These are phyloP conservation scores for Papilio demoleus DNA, from an alignment of 2,888 invertebrate species.

Conservation along the genomic window DNA sequence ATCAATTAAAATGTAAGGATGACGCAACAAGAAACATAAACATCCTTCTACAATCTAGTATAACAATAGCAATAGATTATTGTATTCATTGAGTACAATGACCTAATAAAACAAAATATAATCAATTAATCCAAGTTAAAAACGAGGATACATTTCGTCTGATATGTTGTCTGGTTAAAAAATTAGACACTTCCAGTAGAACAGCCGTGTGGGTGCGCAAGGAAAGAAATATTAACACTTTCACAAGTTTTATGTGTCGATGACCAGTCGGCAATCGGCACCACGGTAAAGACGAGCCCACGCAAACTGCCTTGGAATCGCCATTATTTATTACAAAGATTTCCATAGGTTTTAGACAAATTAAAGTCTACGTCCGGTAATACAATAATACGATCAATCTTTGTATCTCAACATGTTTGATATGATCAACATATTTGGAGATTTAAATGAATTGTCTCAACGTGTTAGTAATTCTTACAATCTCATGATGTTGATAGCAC, in stretches of 20 bases:
- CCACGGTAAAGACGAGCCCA: conserved; percentile 65
- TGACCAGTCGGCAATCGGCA: conserved; percentile 63
- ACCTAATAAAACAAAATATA: conserved; percentile 6
- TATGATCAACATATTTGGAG: not conserved
- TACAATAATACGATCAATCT: not conserved
- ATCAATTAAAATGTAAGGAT: not conserved
- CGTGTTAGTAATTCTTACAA: not conserved
- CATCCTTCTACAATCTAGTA: not conserved
- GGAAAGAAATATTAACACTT: conserved; percentile 75
- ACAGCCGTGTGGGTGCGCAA: conserved; percentile 66
- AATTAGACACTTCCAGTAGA: conserved; percentile 45
- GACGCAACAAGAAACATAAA: not conserved
- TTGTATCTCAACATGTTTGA: not conserved
- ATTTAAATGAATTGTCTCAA: not conserved
- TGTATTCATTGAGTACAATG: conserved; percentile 13
- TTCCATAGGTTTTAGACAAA: conserved; percentile 35
- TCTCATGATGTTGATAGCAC: not conserved
- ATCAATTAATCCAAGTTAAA: conserved; percentile 17
- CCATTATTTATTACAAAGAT: conserved; percentile 43
- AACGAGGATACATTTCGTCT: conserved; percentile 1
- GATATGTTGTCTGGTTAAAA: conserved; percentile 36
- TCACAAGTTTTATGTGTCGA: conserved; percentile 77
- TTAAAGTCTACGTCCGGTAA: conserved; percentile 15
- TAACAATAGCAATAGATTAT: conserved; percentile 1
- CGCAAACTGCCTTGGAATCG: conserved; percentile 48